Evolutionary conservation across 2,797 vertebrate species (phyloP), one percentile per base, ranked within the genome.

Genomic region (Melanotaenia parkinsoni): DNA sequence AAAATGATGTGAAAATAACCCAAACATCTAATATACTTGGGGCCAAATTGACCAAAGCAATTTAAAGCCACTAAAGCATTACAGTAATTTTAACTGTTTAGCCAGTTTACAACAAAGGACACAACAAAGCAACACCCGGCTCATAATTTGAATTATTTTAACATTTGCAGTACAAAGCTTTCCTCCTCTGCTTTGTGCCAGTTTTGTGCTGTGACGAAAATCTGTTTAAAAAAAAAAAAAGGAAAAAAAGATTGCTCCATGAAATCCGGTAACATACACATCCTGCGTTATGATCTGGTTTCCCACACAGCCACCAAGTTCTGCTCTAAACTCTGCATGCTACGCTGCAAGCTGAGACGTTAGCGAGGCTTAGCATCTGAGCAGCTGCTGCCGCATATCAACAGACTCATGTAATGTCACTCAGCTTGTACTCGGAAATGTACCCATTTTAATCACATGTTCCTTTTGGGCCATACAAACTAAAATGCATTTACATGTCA

Each of bases 321-420:
- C 16, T 50, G 62, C 26, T 56, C 18, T n/a, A 47, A 5, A n/a
- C 43, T 45, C 16, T 20, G 20, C 20, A 18, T 13, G 54, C 22
- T 47, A 45, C 22, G 0, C 61, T 64, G 61, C 40, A 72, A 72
- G 22, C 61, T 58, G 70, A 58, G 62, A 58, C 32, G 28, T 35
- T 57, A 20, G n/a, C 18, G 38, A 47, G 62, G 18, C 56, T 33
- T 24, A 20, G 13, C 56, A n/a, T 51, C 24, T 8, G 4, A 58
- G 62, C 70, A 65, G 70, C 70, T 73, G 70, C 57, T 43, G 63
- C 63, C 12, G 45, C 45, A 53, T 63, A 60, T 73, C 63, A 66
- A 16, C 70, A 13, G 18, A 24, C 56, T 26, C 51, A 40, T 59
- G 63, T 51, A 51, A 73, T 11, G 32, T 65, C 54, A 51, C 50